These are phyloP conservation scores for Drosophila bipectinata DNA, from an alignment of 1,140 invertebrate species.

Conservation along the genomic window DNA sequence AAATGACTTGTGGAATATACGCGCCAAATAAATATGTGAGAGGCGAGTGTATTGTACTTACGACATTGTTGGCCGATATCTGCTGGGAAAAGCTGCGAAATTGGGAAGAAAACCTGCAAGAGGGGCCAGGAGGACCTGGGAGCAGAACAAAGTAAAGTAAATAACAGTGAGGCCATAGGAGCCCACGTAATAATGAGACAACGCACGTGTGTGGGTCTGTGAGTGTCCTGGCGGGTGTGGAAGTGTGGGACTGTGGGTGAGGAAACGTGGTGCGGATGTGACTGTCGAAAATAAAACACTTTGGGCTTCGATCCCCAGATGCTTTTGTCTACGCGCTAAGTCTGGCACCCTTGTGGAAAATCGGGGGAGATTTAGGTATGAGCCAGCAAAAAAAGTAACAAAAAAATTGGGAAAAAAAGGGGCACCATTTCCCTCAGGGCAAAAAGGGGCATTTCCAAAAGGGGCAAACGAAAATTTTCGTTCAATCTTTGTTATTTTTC, in stretches of 20 bases:
- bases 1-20: slow-evolving; percentile 58
- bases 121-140: no score
- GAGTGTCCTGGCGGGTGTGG: not conserved
- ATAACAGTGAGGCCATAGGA: slow-evolving; percentile 51
- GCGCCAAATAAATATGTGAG: slow-evolving; percentile 16
- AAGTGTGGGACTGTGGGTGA: slow-evolving; percentile 1
- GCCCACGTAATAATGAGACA: slow-evolving; percentile 62
- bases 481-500: slow-evolving; percentile 20
- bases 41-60: slow-evolving; percentile 29
- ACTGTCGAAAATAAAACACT: slow-evolving; percentile 72
- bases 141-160: slow-evolving; percentile 53
- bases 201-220: slow-evolving; percentile 12
- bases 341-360: slow-evolving; percentile 38
- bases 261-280: slow-evolving; percentile 68
- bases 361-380: not conserved
- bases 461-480: slow-evolving; percentile 26
- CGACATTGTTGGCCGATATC: slow-evolving; percentile 57
- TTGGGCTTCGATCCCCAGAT: slow-evolving; percentile 62
- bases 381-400: slow-evolving; percentile 8
- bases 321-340: slow-evolving; percentile 72
- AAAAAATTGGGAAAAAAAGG: not conserved
- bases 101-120: slow-evolving; percentile 8
- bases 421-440: not conserved
- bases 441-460: no score
- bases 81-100: slow-evolving; percentile 22